Evolutionary conservation across 2,888 invertebrate genomes (phyloP).

Genomic region (Cephus pygmeus): DNA sequence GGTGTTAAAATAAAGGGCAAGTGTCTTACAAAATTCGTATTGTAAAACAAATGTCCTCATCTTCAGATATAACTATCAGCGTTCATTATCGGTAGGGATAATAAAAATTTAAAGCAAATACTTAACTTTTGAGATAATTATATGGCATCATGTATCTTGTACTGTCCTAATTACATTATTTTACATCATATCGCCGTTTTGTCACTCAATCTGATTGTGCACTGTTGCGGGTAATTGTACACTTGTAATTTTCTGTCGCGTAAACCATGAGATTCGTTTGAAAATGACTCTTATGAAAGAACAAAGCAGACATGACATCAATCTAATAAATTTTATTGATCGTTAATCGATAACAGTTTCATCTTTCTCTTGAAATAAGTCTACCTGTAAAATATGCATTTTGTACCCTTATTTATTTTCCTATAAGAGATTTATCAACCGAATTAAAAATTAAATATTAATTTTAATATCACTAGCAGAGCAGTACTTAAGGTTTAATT

Average conservation of each 20-base stretch:
- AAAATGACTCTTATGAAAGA: background rate
- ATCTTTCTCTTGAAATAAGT: background rate
- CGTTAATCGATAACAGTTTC: background rate
- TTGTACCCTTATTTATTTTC: background rate
- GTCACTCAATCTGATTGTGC: background rate
- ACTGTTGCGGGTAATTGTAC: background rate
- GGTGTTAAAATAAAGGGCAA: background rate
- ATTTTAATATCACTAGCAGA: too few species aligned
- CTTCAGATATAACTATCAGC: background rate
- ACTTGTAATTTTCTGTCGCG: background rate
- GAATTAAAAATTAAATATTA: background rate
- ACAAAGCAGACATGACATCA: background rate
- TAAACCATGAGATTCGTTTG: background rate
- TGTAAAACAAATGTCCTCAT: background rate
- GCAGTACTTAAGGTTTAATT: too few species aligned
- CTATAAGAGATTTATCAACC: background rate
- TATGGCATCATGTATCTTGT: conserved; percentile 39
- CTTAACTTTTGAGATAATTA: conserved; percentile 22
- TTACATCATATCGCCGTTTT: conserved; percentile 33
- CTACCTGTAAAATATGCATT: background rate
- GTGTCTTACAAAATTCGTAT: background rate
- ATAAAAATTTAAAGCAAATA: conserved; percentile 19
- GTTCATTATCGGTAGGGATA: conserved; percentile 16
- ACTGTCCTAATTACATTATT: conserved; percentile 43
- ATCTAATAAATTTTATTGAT: background rate